Evolutionary conservation across 2,113 vertebrate species (phyloP).

Genomic region (Embiotoca jacksoni): DNA sequence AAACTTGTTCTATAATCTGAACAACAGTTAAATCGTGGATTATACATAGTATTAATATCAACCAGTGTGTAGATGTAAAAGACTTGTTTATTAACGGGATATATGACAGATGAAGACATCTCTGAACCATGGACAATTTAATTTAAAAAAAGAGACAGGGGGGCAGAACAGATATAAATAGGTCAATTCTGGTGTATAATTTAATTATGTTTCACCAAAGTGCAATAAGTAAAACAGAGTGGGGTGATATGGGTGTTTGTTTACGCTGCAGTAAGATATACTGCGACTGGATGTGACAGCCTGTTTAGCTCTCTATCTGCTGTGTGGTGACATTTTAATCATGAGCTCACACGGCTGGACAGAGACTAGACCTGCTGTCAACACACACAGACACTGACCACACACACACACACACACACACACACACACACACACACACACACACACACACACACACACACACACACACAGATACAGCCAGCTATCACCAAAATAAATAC

Average conservation of each 20-base stretch:
- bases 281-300: slow-evolving; percentile 47
- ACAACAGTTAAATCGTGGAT: no score
- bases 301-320: slow-evolving; percentile 62
- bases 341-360: slow-evolving; percentile 56
- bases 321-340: slow-evolving; percentile 63
- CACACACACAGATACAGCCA: slow-evolving; percentile 32
- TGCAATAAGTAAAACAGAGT: not conserved
- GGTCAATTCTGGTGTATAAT: not conserved
- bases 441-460: slow-evolving; percentile 36
- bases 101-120: no score
- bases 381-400: slow-evolving; percentile 56
- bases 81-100: no score
- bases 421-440: slow-evolving; percentile 45
- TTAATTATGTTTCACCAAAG: not conserved
- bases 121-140: no score
- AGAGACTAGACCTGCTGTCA: slow-evolving; percentile 50
- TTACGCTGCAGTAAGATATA: slow-evolving; percentile 43
- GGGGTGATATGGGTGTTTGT: slow-evolving; percentile 34
- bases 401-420: slow-evolving; percentile 57
- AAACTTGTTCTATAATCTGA: no score
- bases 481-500: slow-evolving; percentile 70
- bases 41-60: no score
- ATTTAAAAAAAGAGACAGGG: no score
- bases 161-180: not conserved
- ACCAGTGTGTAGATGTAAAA: no score